Conservation (phyloP, 1,140 invertebrate genomes). For the Drosophila murphyi region DNA sequence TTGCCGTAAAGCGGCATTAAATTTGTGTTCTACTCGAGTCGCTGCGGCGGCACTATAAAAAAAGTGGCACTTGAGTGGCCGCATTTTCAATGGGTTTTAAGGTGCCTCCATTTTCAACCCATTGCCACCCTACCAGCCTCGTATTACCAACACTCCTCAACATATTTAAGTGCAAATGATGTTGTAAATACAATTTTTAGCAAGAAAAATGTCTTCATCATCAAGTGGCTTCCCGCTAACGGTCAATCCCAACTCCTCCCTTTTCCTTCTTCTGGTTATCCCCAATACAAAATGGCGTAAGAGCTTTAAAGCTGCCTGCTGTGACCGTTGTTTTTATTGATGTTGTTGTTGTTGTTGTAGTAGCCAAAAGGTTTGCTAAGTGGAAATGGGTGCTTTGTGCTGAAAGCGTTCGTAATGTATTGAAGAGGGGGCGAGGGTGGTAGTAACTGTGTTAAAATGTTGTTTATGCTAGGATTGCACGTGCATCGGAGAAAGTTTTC, state of each 20-base stretch:
- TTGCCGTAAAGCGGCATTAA: constrained; percentile 69
- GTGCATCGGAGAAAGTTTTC: background rate
- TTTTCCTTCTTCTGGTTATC: background rate
- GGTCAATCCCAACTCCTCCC: background rate
- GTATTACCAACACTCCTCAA: background rate
- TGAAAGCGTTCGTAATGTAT: constrained; percentile 1
- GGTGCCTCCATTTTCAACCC: constrained; percentile 18
- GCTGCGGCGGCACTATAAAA: constrained; percentile 27
- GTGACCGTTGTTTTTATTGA: constrained; percentile 8
- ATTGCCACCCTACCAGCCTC: background rate
- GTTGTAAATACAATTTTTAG: constrained; percentile 75
- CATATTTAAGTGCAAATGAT: constrained; percentile 65
- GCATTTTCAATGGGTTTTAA: constrained; percentile 59
- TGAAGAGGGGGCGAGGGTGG: background rate
- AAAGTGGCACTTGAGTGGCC: constrained; percentile 70
- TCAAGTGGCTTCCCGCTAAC: constrained; percentile 45
- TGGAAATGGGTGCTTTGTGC: constrained; percentile 61
- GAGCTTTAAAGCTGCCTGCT: constrained; percentile 24
- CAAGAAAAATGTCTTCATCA: constrained; percentile 71
- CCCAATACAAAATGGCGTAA: constrained; percentile 43
- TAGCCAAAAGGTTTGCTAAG: constrained; percentile 66
- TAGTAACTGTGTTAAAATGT: constrained; percentile 55
- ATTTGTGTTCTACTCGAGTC: constrained; percentile 45
- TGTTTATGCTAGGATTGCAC: constrained; percentile 46
- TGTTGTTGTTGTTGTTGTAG: constrained; percentile 9